These are phyloP conservation scores for Cotesia glomerata DNA, from an alignment of 1,140 invertebrate genomes.

Conservation along the genomic window DNA sequence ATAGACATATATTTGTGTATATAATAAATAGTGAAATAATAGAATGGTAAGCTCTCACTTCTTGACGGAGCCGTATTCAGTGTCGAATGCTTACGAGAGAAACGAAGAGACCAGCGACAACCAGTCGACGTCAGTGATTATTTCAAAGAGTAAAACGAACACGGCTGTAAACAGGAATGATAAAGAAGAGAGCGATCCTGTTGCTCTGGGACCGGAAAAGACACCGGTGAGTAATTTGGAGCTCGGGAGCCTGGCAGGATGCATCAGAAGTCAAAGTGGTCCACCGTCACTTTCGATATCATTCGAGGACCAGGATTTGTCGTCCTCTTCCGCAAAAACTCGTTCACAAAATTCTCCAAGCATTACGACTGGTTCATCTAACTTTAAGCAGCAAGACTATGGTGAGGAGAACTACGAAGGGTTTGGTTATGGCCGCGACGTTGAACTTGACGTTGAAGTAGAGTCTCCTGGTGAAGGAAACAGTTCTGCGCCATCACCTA, in stretches of 20 bases:
- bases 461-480: constrained; percentile 51
- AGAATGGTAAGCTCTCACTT: constrained; percentile 59
- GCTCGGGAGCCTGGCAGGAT: not conserved
- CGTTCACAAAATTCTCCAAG: not conserved
- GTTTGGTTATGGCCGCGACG: constrained; percentile 47
- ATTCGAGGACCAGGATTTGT: not conserved
- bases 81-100: constrained; percentile 36
- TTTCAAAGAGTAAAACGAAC: not conserved
- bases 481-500: constrained; percentile 57
- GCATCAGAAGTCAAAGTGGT: constrained; percentile 32
- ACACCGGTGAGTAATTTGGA: not conserved
- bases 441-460: constrained; percentile 36
- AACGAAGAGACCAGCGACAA: constrained; percentile 16
- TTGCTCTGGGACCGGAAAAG: not conserved
- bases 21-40: constrained; percentile 11
- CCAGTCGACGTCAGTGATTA: not conserved
- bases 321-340: not conserved
- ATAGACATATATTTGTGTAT: no score
- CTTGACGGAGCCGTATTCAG: constrained; percentile 35
- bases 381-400: constrained; percentile 10
- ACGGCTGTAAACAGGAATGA: not conserved
- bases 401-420: constrained; percentile 58
- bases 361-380: not conserved
- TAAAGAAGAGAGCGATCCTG: not conserved
- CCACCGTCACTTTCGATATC: constrained; percentile 29